Evolutionary conservation across 2,888 invertebrate species (phyloP), one percentile per base, ranked within the genome.

Genomic region (Seira musarum): DNA sequence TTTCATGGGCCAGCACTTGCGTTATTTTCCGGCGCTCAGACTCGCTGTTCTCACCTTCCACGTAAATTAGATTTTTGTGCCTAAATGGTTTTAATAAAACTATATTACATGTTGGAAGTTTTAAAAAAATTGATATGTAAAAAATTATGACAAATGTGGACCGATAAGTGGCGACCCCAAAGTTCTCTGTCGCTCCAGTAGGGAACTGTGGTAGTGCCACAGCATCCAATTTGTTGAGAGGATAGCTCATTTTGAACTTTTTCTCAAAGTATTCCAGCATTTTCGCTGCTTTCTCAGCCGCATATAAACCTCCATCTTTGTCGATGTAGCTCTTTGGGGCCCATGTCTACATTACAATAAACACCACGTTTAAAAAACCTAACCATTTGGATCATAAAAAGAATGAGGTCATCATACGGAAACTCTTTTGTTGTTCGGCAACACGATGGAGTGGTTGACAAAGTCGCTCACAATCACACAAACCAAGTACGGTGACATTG

Each of bases 171-270:
- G 61, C 66, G 2, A 83, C 81, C 1, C 79, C 75, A 25, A 73
- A 77, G 19, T 84, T 82, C 60, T 82, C 85, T 81, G 82, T 84
- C 1, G 84, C 83, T 57, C 78, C 78, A 1, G 46, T 21, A 13
- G 60, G 73, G 64, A 73, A 86, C 57, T 83, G 73, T 5, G 80
- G 79, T 21, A 84, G 49, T 10, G 79, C 63, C 57, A 86, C 77
- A 61, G 83, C 79, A 30, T 86, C 86, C 84, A 86, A 84, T 77
- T 86, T 86, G 0, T 80, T 80, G 22, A 86, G 72, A 0, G 76
- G 57, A 60, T 84, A 86, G 0, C 61, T 30, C 10, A 76, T 19
- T 0, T 66, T 40, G 49, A 78, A 82, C 35, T 81, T 78, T 3
- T 76, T 61, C 57, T 85, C 84, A 17, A 84, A 63, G 21, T 76